Evolutionary conservation across 2,113 vertebrate species (phyloP).

Genomic region (Colistium nudipinnis): DNA sequence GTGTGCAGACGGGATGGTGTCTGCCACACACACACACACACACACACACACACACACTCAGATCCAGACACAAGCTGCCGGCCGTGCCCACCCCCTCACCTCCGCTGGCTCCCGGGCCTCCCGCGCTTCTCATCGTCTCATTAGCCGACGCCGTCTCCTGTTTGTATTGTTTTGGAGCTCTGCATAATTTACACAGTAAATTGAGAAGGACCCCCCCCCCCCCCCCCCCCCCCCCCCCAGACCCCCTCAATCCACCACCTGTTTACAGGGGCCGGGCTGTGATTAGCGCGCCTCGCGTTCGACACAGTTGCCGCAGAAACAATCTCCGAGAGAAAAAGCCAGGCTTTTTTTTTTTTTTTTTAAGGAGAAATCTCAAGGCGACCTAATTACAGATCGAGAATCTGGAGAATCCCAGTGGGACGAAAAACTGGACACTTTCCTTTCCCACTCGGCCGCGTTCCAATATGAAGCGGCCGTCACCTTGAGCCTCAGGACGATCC

Average conservation of each 20-base stretch:
- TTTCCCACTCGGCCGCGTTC: too few species aligned
- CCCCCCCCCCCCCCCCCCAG: slow-evolving; percentile 80
- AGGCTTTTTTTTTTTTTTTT: too few species aligned
- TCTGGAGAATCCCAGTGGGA: too few species aligned
- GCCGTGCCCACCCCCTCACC: slow-evolving; percentile 65
- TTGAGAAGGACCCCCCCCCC: slow-evolving; percentile 66
- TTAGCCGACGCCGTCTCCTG: slow-evolving; percentile 79
- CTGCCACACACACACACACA: slow-evolving; percentile 65
- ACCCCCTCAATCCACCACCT: slow-evolving; percentile 79
- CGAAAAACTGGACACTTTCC: too few species aligned
- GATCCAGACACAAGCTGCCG: slow-evolving; percentile 77
- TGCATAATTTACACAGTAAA: slow-evolving; percentile 84
- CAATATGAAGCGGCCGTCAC: too few species aligned
- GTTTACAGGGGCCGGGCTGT: slow-evolving; percentile 69
- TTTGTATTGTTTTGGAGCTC: slow-evolving; percentile 82
- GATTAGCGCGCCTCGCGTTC: slow-evolving; percentile 63
- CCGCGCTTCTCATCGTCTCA: slow-evolving; percentile 79
- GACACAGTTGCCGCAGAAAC: slow-evolving; percentile 64
- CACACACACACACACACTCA: slow-evolving; percentile 31
- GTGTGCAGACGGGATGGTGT: slow-evolving; percentile 75
- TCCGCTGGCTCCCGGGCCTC: slow-evolving; percentile 65
- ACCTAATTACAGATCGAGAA: slow-evolving; percentile 56
- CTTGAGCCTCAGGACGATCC: neutral
- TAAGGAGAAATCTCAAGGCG: slow-evolving; percentile 11
- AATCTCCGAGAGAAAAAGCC: slow-evolving; percentile 52